Conservation (phyloP, 2,113 vertebrate genomes). For the Entelurus aequoreus region DNA sequence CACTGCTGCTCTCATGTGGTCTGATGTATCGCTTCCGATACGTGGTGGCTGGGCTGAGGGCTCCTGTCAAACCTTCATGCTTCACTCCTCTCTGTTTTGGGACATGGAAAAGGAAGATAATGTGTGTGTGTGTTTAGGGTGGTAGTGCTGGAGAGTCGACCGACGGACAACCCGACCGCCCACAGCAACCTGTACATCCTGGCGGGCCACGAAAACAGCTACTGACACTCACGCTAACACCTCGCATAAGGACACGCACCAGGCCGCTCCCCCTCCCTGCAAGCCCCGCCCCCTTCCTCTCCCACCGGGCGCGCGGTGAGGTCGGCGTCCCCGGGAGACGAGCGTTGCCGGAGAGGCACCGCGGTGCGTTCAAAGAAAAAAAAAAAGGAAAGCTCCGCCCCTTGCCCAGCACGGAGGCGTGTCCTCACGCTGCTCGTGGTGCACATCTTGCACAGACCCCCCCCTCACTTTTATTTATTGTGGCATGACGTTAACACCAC, state of each 20-base stretch:
- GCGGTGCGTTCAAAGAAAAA: background rate
- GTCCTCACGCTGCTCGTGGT: conserved; percentile 49
- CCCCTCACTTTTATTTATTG: conserved; percentile 79
- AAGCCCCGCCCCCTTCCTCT: conserved; percentile 11
- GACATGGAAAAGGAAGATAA: background rate
- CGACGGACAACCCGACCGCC: conserved; percentile 95
- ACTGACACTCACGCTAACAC: conserved; percentile 72
- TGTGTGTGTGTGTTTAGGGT: conserved; percentile 71
- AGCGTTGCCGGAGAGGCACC: conserved; percentile 5
- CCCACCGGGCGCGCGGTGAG: background rate
- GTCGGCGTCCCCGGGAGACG: conserved; percentile 11
- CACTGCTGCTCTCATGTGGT: background rate
- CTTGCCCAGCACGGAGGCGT: conserved; percentile 24
- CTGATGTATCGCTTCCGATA: no score
- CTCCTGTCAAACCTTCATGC: background rate
- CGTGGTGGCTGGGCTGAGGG: background rate
- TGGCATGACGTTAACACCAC: conserved; percentile 70
- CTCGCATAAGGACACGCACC: conserved; percentile 15
- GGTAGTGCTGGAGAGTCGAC: conserved; percentile 95
- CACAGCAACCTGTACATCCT: conserved; percentile 98
- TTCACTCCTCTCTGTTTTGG: background rate
- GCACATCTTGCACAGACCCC: conserved; percentile 38
- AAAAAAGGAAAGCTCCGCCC: background rate
- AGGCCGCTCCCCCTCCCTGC: conserved; percentile 25
- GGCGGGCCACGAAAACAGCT: conserved; percentile 98